A percentile compares a stretch with the other conserved stretches of the same genome.
Evolutionary conservation across 2,888 invertebrate genomes (phyloP).

Genomic region (Liposcelis brunnea): DNA sequence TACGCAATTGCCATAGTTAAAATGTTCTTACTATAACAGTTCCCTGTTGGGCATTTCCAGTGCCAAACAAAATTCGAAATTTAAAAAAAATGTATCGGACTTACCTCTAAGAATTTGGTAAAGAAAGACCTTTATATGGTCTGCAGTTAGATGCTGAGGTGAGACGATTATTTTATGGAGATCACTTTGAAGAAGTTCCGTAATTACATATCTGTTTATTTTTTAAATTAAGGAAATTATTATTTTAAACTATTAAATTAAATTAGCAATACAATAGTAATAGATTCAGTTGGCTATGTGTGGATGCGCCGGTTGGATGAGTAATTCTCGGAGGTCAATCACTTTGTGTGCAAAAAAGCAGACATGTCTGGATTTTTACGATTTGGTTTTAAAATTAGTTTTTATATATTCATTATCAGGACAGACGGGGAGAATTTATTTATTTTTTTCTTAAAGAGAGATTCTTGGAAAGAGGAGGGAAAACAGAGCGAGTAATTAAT

Average conservation of each 20-base stretch:
- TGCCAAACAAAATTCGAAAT: background rate
- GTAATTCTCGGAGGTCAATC: conserved; percentile 17
- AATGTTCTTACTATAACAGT: no score
- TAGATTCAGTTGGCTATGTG: conserved; percentile 18
- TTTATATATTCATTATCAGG: no score
- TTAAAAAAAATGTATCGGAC: conserved; percentile 24
- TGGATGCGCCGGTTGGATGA: conserved; percentile 17
- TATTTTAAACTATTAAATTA: conserved; percentile 19
- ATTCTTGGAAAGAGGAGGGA: no score
- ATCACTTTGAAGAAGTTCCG: conserved; percentile 98
- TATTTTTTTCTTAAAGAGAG: no score
- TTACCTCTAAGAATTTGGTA: conserved; percentile 98
- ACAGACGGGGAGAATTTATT: no score
- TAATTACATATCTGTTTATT: conserved; percentile 83
- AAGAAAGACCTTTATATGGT: conserved; percentile 99
- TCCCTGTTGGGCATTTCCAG: no score
- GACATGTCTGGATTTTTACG: no score
- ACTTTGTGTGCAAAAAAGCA: background rate
- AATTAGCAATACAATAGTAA: conserved; percentile 21
- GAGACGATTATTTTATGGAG: conserved; percentile 99
- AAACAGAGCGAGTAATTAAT: no score
- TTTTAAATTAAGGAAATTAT: conserved; percentile 24
- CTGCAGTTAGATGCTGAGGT: conserved; percentile 94
- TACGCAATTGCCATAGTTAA: no score
- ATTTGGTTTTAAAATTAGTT: no score